Conservation (phyloP, 2,888 invertebrate species). For the Eupithecia exiguata region DNA sequence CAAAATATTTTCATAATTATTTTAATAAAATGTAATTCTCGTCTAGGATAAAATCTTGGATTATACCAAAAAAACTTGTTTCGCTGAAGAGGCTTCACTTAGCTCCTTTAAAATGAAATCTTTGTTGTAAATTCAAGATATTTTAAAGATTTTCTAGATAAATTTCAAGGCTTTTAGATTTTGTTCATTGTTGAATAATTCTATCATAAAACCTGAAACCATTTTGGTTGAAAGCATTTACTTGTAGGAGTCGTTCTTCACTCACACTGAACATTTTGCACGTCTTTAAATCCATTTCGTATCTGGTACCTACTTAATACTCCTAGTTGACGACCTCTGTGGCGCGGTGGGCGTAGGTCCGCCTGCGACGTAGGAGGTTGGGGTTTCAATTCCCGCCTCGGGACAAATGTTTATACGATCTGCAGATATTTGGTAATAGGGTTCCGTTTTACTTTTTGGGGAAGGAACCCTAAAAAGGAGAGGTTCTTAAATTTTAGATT, state of each 20-base stretch:
- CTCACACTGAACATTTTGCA: background rate
- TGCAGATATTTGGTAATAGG: no score
- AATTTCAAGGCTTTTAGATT: background rate
- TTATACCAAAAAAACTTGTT: constrained; percentile 37
- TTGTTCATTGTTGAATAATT: background rate
- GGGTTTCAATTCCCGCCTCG: no score
- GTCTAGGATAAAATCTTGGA: constrained; percentile 29
- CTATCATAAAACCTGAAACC: background rate
- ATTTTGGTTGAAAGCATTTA: background rate
- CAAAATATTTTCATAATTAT: constrained; percentile 48
- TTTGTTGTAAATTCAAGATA: constrained; percentile 19
- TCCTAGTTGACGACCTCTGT: no score
- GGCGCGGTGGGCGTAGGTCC: no score
- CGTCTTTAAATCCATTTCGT: background rate
- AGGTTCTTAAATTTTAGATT: background rate
- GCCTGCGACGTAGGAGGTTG: no score
- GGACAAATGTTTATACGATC: no score
- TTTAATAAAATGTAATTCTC: constrained; percentile 42
- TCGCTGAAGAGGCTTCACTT: constrained; percentile 33
- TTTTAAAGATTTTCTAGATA: constrained; percentile 10
- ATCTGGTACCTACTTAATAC: background rate
- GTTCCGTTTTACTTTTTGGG: no score
- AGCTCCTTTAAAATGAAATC: constrained; percentile 42
- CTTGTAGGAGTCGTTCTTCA: background rate
- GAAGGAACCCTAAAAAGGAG: no score